A percentile compares a stretch with the other conserved stretches of the same genome.
These are phyloP conservation scores for Eristalis intricaria DNA, from an alignment of 2,888 invertebrate species.

Conservation along the genomic window DNA sequence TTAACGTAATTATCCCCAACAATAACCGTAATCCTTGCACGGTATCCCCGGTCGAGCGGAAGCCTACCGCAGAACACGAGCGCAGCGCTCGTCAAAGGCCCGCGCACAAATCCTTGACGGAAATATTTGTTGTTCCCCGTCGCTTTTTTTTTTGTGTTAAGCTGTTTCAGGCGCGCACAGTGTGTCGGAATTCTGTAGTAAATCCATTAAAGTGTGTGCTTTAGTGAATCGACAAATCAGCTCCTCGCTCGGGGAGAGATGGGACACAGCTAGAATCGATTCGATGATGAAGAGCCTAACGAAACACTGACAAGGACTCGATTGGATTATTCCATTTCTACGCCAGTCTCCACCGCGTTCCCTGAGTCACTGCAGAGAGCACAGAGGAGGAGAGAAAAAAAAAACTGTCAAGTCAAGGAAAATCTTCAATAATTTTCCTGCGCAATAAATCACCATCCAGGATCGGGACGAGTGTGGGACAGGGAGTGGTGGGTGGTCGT, in stretches of 20 bases:
- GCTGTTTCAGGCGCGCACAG: not conserved
- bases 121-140: not conserved
- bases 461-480: not conserved
- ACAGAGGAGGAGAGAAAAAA: not conserved
- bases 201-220: constrained; percentile 33
- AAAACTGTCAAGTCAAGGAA: not conserved
- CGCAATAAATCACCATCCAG: constrained; percentile 47
- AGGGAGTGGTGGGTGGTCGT: not conserved
- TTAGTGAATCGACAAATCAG: constrained; percentile 55
- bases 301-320: constrained; percentile 31
- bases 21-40: constrained; percentile 16
- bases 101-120: not conserved
- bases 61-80: not conserved
- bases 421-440: constrained; percentile 28
- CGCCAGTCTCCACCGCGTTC: not conserved
- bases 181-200: not conserved
- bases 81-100: not conserved
- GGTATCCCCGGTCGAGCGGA: too few relatives aligned
- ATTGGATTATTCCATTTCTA: constrained; percentile 44
- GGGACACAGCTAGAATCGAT: constrained; percentile 4
- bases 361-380: not conserved
- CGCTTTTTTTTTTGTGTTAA: not conserved
- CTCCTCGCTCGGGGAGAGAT: not conserved
- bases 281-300: constrained; percentile 16
- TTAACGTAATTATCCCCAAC: constrained; percentile 29